A percentile compares a stretch with the other conserved stretches of the same genome.
Conservation (phyloP, 2,797 vertebrate species). For the Vespertilio murinus region DNA sequence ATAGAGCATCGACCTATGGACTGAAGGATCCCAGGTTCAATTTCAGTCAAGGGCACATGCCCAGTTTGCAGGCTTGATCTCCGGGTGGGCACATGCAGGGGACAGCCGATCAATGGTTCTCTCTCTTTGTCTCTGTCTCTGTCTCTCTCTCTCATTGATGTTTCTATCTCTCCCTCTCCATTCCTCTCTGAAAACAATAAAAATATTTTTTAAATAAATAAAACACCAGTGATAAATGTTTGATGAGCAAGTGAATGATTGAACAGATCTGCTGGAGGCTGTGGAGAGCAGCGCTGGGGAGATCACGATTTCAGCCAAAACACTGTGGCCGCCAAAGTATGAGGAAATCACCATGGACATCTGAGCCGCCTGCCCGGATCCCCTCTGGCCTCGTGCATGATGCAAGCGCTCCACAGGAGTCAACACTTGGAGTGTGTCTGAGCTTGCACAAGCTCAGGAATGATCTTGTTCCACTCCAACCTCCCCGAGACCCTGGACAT, state of each 20-base stretch:
- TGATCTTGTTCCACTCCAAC: background rate
- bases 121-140: too few relatives aligned
- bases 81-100: too few relatives aligned
- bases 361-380: background rate
- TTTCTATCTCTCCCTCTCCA: too few relatives aligned
- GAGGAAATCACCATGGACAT: fast-evolving
- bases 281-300: background rate
- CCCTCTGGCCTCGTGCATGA: background rate
- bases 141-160: too few relatives aligned
- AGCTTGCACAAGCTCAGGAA: background rate
- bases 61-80: too few relatives aligned
- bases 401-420: background rate
- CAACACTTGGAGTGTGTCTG: background rate
- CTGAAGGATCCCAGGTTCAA: too few relatives aligned
- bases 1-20: too few relatives aligned
- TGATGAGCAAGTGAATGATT: background rate
- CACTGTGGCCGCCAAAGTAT: background rate
- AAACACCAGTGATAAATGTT: background rate
- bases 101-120: too few relatives aligned
- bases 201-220: too few relatives aligned
- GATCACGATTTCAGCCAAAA: background rate
- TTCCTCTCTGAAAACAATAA: too few relatives aligned
- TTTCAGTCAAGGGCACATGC: too few relatives aligned
- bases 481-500: too few relatives aligned
- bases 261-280: background rate